These are phyloP conservation scores for Nerophis lumbriciformis DNA, from an alignment of 2,113 vertebrate genomes.

Conservation along the genomic window DNA sequence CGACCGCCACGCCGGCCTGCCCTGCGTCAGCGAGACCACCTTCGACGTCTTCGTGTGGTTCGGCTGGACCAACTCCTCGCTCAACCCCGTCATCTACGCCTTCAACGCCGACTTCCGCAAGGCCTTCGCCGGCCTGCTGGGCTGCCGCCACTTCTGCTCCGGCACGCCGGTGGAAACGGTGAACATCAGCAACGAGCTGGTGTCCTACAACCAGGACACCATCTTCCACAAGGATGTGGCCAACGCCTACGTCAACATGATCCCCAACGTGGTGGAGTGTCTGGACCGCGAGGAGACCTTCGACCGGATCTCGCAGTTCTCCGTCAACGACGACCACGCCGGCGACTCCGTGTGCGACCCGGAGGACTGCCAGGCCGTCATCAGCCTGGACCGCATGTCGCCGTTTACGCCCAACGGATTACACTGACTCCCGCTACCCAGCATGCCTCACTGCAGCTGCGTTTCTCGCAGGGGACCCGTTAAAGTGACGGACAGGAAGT, in stretches of 20 bases:
- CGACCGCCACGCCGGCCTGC: constrained; percentile 68
- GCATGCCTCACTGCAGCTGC: constrained; percentile 24
- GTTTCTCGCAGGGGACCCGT: no score
- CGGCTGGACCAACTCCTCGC: constrained; percentile 93
- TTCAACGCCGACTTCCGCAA: constrained; percentile 93
- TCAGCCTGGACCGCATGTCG: constrained; percentile 79
- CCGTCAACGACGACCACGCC: constrained; percentile 69
- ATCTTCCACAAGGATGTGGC: constrained; percentile 79
- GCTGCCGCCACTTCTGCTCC: constrained; percentile 79
- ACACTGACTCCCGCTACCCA: constrained; percentile 58
- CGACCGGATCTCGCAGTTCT: constrained; percentile 77
- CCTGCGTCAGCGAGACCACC: constrained; percentile 90
- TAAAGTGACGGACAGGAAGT: no score
- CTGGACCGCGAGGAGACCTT: constrained; percentile 74
- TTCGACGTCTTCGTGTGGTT: constrained; percentile 96
- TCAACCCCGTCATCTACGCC: constrained; percentile 93
- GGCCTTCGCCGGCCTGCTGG: constrained; percentile 86
- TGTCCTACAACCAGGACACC: constrained; percentile 87
- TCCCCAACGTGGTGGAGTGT: constrained; percentile 80
- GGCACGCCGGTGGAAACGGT: constrained; percentile 80
- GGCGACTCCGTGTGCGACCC: constrained; percentile 79
- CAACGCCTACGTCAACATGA: constrained; percentile 80
- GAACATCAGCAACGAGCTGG: constrained; percentile 87
- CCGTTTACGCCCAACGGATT: constrained; percentile 82
- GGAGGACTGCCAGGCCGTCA: constrained; percentile 80